A percentile compares a stretch with the other conserved stretches of the same genome.
Conservation (phyloP, 1,140 invertebrate species). For the Drosophila erecta region DNA sequence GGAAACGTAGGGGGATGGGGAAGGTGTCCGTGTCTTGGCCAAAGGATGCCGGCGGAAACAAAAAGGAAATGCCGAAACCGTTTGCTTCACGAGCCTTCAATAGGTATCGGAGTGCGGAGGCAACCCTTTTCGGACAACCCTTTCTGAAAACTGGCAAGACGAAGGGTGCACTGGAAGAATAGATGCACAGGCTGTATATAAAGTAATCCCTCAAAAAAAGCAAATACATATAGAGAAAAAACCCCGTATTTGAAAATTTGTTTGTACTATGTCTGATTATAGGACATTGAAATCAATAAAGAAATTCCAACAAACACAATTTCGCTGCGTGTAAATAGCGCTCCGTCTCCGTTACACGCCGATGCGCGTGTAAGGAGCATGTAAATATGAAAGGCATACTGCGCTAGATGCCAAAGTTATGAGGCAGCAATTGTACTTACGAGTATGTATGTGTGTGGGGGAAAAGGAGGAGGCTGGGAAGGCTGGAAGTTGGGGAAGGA, state of each 20-base stretch:
- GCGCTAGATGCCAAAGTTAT: slow-evolving; percentile 77
- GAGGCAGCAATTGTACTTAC: slow-evolving; percentile 68
- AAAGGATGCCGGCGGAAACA: slow-evolving; percentile 58
- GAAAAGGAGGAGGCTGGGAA: neutral
- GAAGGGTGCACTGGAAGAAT: slow-evolving; percentile 5
- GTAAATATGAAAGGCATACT: slow-evolving; percentile 74
- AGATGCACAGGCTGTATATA: too few relatives aligned
- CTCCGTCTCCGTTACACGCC: slow-evolving; percentile 78
- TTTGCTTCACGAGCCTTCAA: slow-evolving; percentile 59
- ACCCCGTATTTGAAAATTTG: too few relatives aligned
- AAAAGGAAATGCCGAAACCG: slow-evolving; percentile 67
- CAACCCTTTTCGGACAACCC: slow-evolving; percentile 61
- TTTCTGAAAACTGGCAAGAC: slow-evolving; percentile 13
- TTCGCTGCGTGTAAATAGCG: slow-evolving; percentile 26
- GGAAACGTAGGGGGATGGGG: slow-evolving; percentile 15
- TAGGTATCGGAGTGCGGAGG: slow-evolving; percentile 29
- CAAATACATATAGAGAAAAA: too few relatives aligned
- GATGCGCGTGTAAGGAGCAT: slow-evolving; percentile 80
- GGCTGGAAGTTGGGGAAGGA: slow-evolving; percentile 14
- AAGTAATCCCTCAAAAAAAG: neutral
- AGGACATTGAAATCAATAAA: too few relatives aligned
- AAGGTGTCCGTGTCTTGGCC: slow-evolving; percentile 46
- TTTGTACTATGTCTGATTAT: too few relatives aligned
- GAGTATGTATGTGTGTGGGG: neutral
- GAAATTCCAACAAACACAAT: neutral